Conservation (phyloP, 2,888 invertebrate species). For the Cyrtodaria siliqua region DNA sequence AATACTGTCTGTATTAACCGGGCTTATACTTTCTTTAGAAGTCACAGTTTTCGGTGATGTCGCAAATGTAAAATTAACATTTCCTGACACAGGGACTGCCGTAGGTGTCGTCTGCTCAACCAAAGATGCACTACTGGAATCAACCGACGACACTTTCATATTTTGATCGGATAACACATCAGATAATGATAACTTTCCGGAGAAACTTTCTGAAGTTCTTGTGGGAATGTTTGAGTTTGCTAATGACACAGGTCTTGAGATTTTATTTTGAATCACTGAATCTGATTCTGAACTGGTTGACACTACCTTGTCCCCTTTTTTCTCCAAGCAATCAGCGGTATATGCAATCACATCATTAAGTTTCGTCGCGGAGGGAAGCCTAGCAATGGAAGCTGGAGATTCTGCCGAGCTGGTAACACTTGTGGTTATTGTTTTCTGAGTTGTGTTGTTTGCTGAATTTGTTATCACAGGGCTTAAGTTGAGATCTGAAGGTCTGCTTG, state of each 20-base stretch:
- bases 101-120: slow-evolving; percentile 8
- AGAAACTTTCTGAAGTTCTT: background rate
- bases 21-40: background rate
- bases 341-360: slow-evolving; percentile 59
- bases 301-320: too few species aligned
- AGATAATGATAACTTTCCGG: background rate
- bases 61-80: slow-evolving; percentile 31
- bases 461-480: too few species aligned
- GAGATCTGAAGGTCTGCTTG: slow-evolving; percentile 43
- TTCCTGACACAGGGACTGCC: too few species aligned
- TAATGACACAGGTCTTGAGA: too few species aligned
- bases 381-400: slow-evolving; percentile 1
- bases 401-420: background rate
- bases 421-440: too few species aligned
- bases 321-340: slow-evolving; percentile 62
- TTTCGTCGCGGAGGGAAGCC: slow-evolving; percentile 40
- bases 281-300: too few species aligned
- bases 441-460: too few species aligned
- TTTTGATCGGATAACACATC: slow-evolving; percentile 16
- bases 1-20: slow-evolving; percentile 50
- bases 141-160: slow-evolving; percentile 58
- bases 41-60: slow-evolving; percentile 20
- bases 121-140: slow-evolving; percentile 16
- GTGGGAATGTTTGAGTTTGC: too few species aligned
- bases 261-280: too few species aligned